Evolutionary conservation across 2,113 vertebrate species (phyloP), one percentile per base, ranked within the genome.

Genomic region (Erpornis zantholeuca): DNA sequence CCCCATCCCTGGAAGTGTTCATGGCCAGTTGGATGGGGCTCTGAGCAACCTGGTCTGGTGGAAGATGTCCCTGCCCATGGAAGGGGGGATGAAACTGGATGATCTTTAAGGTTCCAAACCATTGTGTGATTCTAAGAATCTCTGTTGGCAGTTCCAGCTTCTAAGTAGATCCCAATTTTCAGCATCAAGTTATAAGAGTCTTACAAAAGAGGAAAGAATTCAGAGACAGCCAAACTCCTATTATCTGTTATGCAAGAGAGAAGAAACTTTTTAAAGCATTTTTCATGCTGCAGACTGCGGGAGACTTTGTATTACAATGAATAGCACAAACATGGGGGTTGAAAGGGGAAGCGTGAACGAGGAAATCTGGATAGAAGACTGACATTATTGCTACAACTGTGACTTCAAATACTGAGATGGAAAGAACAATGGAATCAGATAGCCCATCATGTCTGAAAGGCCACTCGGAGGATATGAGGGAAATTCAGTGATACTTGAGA

Each of bases 401-500:
- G 57, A 76, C 82, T 95, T 93, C 87, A 93, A 86, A 90, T 5
- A 61, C 22, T 4, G 18, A 82, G 66, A 71, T 45, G 42, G 57
- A 84, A 97, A 91, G 92, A 94, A 15, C 57, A 91, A 85, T 18
- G 72, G 76, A 79, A 64, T 82, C 12, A 31, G 50, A 54, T 33
- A 88, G 82, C 78, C 59, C 63, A 50, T 87, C 40, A 94, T 89
- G 88, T 82, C 77, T 92, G 59, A 94, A 92, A 90, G 31, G 76
- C 23, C 14, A 11, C 28, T 92, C 3, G 1, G 73, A 95, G 78
- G 53, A 78, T 94, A 84, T 42, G 73, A 71, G 59, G 69, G 82
- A 88, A 96, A 42, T 91, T 50, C 72, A 56, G 73, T 42, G 75
- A 96, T 61, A 92, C 40, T 69, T 82, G 85, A 97, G 76, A 95